These are phyloP conservation scores for Cyaniris semiargus DNA, from an alignment of 2,888 invertebrate genomes.

Conservation along the genomic window DNA sequence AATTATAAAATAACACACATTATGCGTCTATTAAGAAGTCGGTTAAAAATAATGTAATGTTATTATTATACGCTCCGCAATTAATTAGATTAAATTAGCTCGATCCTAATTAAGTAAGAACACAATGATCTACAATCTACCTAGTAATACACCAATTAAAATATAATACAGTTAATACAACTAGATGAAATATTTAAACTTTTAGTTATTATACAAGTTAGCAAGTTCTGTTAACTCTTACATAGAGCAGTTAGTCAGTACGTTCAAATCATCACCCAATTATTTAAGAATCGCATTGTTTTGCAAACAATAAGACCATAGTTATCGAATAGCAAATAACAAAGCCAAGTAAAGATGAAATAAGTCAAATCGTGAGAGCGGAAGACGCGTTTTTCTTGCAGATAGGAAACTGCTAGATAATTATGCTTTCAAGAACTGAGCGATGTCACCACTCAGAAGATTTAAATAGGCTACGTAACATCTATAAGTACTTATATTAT, in stretches of 20 bases:
- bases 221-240: too few species aligned
- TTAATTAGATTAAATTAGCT: background rate
- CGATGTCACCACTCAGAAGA: background rate
- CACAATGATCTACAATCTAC: too few species aligned
- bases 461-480: background rate
- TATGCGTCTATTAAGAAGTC: too few species aligned
- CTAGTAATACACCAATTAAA: too few species aligned
- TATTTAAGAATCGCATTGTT: background rate
- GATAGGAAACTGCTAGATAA: background rate
- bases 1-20: too few species aligned
- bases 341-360: background rate
- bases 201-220: too few species aligned
- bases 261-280: background rate
- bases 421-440: conserved; percentile 1
- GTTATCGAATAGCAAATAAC: background rate
- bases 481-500: too few species aligned
- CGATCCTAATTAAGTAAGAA: background rate
- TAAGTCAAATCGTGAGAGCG: conserved; percentile 15
- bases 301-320: background rate
- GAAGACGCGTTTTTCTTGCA: background rate
- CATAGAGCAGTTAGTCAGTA: background rate
- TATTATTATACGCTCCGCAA: background rate
- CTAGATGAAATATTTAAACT: too few species aligned
- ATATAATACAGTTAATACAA: too few species aligned
- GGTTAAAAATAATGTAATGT: background rate